A percentile compares a stretch with the other conserved stretches of the same genome.
These are phyloP conservation scores for Porites lobata DNA, from an alignment of 92 coral and sea anemone genomes.

Conservation along the genomic window DNA sequence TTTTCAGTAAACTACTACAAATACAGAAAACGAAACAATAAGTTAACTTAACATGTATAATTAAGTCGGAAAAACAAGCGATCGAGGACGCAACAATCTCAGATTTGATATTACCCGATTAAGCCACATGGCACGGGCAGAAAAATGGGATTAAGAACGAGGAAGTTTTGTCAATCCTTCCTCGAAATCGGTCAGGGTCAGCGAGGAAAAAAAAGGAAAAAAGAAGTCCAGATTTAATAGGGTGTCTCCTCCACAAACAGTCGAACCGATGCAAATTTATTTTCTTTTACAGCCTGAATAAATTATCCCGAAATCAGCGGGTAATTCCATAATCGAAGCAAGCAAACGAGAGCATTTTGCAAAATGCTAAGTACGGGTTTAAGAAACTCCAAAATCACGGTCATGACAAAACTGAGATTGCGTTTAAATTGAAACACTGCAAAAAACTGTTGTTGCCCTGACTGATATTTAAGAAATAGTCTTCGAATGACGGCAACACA, in stretches of 20 bases:
- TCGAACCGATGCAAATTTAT: not conserved
- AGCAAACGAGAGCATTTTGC: not conserved
- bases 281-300: not conserved
- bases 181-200: not conserved
- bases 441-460: not conserved
- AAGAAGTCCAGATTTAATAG: not conserved
- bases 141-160: not conserved
- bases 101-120: not conserved
- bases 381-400: not conserved
- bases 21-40: not conserved
- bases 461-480: not conserved
- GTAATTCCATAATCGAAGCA: not conserved
- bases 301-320: not conserved
- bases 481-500: constrained; percentile 5
- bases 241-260: not conserved
- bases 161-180: not conserved
- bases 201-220: not conserved
- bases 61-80: not conserved
- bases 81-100: not conserved
- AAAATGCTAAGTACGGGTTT: not conserved
- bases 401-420: not conserved
- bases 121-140: not conserved
- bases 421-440: not conserved
- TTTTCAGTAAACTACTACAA: not conserved
- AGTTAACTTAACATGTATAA: not conserved